Evolutionary conservation across 2,113 vertebrate species (phyloP).

Genomic region (Poecilia latipinna): DNA sequence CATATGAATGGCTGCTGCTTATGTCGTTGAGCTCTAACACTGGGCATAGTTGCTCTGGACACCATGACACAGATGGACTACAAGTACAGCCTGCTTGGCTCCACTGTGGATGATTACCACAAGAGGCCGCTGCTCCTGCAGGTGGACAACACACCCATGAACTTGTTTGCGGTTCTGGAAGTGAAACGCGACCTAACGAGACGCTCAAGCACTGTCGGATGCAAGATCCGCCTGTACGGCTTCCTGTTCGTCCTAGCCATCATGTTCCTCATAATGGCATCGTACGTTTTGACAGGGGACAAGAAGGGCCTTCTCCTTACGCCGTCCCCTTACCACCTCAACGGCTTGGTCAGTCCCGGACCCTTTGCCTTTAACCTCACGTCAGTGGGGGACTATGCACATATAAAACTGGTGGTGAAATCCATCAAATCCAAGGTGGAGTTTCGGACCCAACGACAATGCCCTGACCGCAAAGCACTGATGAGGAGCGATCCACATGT

Average conservation of each 20-base stretch:
- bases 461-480: conserved; percentile 84
- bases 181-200: conserved; percentile 82
- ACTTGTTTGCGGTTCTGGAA: conserved; percentile 88
- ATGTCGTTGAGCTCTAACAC: conserved; percentile 37
- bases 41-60: conserved; percentile 19
- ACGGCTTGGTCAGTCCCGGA: conserved; percentile 79
- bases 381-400: conserved; percentile 82
- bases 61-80: conserved; percentile 75
- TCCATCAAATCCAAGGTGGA: conserved; percentile 86
- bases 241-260: conserved; percentile 86
- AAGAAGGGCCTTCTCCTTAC: conserved; percentile 86
- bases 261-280: conserved; percentile 89
- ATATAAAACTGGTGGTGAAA: conserved; percentile 85
- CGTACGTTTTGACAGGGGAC: conserved; percentile 89
- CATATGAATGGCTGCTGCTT: conserved; percentile 8
- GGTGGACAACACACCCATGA: conserved; percentile 81
- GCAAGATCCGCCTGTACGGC: conserved; percentile 86
- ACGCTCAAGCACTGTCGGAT: conserved; percentile 75
- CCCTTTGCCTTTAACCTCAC: conserved; percentile 84
- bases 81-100: conserved; percentile 75
- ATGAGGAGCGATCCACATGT: conserved; percentile 88
- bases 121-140: conserved; percentile 73
- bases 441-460: conserved; percentile 81
- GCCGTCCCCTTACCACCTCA: conserved; percentile 86
- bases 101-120: conserved; percentile 64